phyloP scores from a whole-genome alignment of 1,140 invertebrate genomes.

The Gonatopus flavifemur region DNA sequence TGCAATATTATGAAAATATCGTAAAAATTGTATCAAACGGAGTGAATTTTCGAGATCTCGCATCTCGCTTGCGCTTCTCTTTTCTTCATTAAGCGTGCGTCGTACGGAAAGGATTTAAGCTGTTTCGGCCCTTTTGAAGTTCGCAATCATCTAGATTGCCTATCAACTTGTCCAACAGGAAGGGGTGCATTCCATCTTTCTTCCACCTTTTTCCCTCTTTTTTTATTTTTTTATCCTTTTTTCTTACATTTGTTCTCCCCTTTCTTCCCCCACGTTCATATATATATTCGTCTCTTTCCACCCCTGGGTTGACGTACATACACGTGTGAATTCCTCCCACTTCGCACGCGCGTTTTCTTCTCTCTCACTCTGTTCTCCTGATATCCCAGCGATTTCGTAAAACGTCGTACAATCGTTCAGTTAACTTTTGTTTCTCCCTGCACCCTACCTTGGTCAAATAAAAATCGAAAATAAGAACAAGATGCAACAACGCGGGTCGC shows the following conservation, averaged over 20 bases:
- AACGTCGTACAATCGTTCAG: constrained; percentile 26
- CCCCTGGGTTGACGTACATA: too few relatives aligned
- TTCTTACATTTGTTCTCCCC: constrained; percentile 10
- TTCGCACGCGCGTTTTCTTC: constrained; percentile 3
- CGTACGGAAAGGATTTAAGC: too few relatives aligned
- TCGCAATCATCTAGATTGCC: constrained; percentile 58
- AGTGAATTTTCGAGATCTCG: too few relatives aligned
- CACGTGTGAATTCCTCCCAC: constrained; percentile 1
- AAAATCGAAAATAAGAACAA: neutral
- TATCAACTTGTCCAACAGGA: constrained; percentile 50
- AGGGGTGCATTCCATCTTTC: constrained; percentile 20
- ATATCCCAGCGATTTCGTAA: constrained; percentile 28
- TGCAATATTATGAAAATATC: too few relatives aligned
- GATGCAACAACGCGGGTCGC: neutral
- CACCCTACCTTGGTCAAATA: neutral
- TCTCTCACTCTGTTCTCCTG: neutral
- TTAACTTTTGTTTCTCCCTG: constrained; percentile 18
- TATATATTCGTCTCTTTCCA: constrained; percentile 12
- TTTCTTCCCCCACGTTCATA: constrained; percentile 18
- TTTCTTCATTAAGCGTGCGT: too few relatives aligned
- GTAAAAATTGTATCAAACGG: too few relatives aligned
- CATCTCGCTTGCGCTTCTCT: too few relatives aligned
- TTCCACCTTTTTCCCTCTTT: constrained; percentile 13
- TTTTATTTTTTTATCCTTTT: constrained; percentile 1
- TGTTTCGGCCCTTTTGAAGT: constrained; percentile 51